Percentiles rank a stretch among this genome's conserved stretches.
Conservation (phyloP, 2,113 vertebrate species). For the Cyprinus carpio region DNA sequence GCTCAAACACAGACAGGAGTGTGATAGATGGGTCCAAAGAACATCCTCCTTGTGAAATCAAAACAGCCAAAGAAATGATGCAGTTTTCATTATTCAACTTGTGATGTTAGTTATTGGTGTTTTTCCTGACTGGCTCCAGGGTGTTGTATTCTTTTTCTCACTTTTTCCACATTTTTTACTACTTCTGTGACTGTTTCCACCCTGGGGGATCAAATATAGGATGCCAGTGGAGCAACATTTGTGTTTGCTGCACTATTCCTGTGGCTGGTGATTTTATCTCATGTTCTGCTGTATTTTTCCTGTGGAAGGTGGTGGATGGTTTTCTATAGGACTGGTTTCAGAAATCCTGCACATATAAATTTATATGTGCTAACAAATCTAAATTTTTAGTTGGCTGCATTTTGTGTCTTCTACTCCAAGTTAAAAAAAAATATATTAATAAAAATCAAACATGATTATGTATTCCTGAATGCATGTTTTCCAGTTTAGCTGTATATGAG, state of each 20-base stretch:
- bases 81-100: conserved; percentile 15
- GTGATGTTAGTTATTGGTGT: conserved; percentile 18
- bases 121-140: conserved; percentile 5
- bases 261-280: conserved; percentile 43
- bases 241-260: conserved; percentile 31
- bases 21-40: conserved; percentile 4
- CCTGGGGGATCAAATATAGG: conserved; percentile 49
- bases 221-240: conserved; percentile 40
- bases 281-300: neutral
- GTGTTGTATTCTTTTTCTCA: conserved; percentile 17
- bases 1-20: neutral
- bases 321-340: neutral
- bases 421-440: conserved; percentile 17
- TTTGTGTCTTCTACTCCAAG: neutral
- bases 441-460: neutral
- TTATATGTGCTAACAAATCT: neutral
- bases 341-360: neutral
- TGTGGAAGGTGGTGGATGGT: neutral
- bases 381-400: neutral
- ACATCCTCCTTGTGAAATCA: neutral
- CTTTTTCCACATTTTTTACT: conserved; percentile 11
- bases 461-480: conserved; percentile 25
- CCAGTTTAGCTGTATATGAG: neutral
- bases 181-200: conserved; percentile 27
- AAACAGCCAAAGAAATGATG: neutral